Conservation (phyloP, 2,113 vertebrate species). For the Ammodytes marinus region DNA sequence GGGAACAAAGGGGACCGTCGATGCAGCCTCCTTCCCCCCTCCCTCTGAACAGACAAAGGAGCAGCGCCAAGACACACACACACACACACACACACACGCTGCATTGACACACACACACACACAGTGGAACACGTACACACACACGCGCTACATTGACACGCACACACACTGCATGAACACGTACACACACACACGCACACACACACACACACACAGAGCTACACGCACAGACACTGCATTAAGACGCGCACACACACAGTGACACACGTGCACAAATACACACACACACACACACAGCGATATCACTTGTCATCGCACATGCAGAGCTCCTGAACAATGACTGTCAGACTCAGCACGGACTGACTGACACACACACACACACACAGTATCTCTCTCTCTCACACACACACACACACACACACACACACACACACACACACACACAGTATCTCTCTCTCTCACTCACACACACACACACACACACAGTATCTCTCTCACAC, state of each 20-base stretch:
- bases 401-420: too few relatives aligned
- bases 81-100: constrained; percentile 26
- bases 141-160: too few relatives aligned
- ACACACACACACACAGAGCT: too few relatives aligned
- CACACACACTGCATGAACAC: too few relatives aligned
- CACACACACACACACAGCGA: constrained; percentile 26
- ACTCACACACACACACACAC: too few relatives aligned
- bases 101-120: constrained; percentile 32
- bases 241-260: not conserved
- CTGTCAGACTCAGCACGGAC: constrained; percentile 5
- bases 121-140: too few relatives aligned
- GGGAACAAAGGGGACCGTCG: constrained; percentile 73
- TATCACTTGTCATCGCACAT: constrained; percentile 45
- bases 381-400: too few relatives aligned
- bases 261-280: too few relatives aligned
- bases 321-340: constrained; percentile 46
- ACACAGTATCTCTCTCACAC: too few relatives aligned
- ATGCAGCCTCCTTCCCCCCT: constrained; percentile 33
- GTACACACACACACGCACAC: constrained; percentile 47
- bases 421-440: too few relatives aligned
- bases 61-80: constrained; percentile 56
- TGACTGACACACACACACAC: constrained; percentile 27
- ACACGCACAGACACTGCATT: not conserved
- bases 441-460: too few relatives aligned
- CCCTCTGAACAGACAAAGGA: constrained; percentile 74